Percentiles rank a stretch among this genome's conserved stretches.
phyloP scores from a whole-genome alignment of 2,797 vertebrate genomes.

The Hoplostethus atlanticus region DNA sequence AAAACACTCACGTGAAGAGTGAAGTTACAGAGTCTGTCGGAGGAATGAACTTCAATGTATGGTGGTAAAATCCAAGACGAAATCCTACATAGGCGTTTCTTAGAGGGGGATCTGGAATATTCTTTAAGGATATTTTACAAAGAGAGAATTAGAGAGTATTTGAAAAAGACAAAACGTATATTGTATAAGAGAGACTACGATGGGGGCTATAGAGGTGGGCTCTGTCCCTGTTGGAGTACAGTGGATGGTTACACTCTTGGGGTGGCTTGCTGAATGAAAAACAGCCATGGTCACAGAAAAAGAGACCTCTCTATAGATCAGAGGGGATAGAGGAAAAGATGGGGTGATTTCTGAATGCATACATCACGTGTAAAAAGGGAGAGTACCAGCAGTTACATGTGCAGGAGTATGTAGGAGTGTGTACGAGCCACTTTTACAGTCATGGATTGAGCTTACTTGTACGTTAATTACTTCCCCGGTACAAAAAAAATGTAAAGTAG shows the following conservation, averaged over 20 bases:
- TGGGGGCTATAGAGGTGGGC: background rate
- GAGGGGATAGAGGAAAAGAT: background rate
- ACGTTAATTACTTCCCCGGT: background rate
- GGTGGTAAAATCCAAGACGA: background rate
- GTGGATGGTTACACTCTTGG: background rate
- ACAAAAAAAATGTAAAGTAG: slow-evolving; percentile 10
- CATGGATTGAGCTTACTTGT: slow-evolving; percentile 2
- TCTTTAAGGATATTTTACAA: background rate
- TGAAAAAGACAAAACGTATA: background rate
- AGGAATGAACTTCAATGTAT: background rate
- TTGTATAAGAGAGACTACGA: background rate
- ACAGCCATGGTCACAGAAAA: slow-evolving; percentile 2
- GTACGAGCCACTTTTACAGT: background rate
- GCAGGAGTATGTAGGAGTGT: background rate
- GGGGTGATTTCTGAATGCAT: slow-evolving; percentile 17
- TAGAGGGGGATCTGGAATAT: background rate
- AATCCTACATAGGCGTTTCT: background rate
- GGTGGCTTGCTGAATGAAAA: background rate
- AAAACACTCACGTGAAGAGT: background rate
- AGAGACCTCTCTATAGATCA: slow-evolving; percentile 3
- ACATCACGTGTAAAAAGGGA: slow-evolving; percentile 37
- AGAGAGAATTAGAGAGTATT: background rate
- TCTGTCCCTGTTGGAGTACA: background rate
- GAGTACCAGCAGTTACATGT: slow-evolving; percentile 11
- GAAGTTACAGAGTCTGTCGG: background rate